Evolutionary conservation across 2,797 vertebrate species (phyloP), one percentile per base, ranked within the genome.

Genomic region (Sarcophilus harrisii): DNA sequence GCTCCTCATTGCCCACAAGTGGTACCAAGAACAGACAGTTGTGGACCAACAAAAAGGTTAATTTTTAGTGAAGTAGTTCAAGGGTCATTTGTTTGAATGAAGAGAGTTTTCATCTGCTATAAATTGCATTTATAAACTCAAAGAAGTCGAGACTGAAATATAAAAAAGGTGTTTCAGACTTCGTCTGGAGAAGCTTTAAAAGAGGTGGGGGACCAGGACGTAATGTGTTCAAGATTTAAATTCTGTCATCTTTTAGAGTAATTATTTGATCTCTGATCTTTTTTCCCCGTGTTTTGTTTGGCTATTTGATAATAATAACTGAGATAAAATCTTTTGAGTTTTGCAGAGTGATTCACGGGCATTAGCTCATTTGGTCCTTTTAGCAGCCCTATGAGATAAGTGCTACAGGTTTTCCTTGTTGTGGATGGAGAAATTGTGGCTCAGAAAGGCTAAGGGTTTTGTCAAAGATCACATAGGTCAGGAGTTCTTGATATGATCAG

Each of bases 1-100:
- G 87, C 0, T 0, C 21, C 49, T 96, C 92, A 96, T 98, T 94
- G 95, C 30, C 55, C 90, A 97, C 60, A 3, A 1, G 16, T 91
- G 87, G 60, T 62, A 93, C 90, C 21, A 59, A 21, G 96, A 94
- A 60, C 57, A 90, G 97, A 93, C 95, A 97, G 87, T 96, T 98
- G 94, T 95, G 93, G 30, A 6, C 55, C 81, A 96, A 91, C 94
- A 97, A 57, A 55, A 66, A 81, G 95, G 96, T 97, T 96, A 95
- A 81, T 94, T 93, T 98, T 98, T 97, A 98, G 97, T 95, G 94
- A 14, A 58, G 4, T 91, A 93, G 97, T 97, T 62, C 98, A 98
- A 97, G 87, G 96, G 96, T 98, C 90, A 14, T 94, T 95, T 32
- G 59, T 73, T 94, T 96, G 96, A 96, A 95, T 92, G 95, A 95